phyloP scores from a whole-genome alignment of 2,797 vertebrate genomes.

The Echeneis naucrates region DNA sequence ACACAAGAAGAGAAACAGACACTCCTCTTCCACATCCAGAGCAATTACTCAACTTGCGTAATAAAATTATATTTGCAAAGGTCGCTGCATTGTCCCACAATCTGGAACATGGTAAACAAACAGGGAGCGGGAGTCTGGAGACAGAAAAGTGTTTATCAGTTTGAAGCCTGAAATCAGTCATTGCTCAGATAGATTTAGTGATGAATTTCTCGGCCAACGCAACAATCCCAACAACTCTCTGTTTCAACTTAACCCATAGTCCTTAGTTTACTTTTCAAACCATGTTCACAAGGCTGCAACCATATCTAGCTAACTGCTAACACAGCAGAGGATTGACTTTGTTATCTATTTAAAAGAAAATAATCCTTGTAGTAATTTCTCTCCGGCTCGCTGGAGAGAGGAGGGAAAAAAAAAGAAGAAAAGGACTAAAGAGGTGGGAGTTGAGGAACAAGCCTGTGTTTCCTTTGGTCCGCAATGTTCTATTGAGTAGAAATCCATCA shows the following conservation, averaged over 20 bases:
- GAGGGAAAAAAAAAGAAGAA: neutral
- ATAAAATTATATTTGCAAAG: conserved; percentile 79
- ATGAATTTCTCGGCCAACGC: conserved; percentile 50
- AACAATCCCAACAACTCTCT: conserved; percentile 50
- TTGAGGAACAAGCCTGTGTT: conserved; percentile 35
- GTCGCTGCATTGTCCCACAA: conserved; percentile 75
- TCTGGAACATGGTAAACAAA: conserved; percentile 67
- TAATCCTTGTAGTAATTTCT: conserved; percentile 43
- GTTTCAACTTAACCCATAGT: conserved; percentile 44
- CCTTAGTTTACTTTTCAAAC: conserved; percentile 53
- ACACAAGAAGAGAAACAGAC: conserved; percentile 49
- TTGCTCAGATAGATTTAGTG: conserved; percentile 61
- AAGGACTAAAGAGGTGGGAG: conserved; percentile 1
- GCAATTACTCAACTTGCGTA: conserved; percentile 81
- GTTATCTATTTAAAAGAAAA: conserved; percentile 46
- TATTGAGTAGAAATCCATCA: conserved; percentile 39
- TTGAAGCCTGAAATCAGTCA: conserved; percentile 52
- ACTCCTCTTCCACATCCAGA: conserved; percentile 74
- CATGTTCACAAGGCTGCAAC: conserved; percentile 55
- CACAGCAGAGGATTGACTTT: conserved; percentile 27
- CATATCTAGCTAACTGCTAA: conserved; percentile 57
- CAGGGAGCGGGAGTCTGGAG: conserved; percentile 15
- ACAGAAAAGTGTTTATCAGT: conserved; percentile 40
- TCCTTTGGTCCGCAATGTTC: conserved; percentile 42
- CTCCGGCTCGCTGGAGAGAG: neutral